Conservation (phyloP, 2,113 vertebrate genomes). For the Baryphthengus martii region DNA sequence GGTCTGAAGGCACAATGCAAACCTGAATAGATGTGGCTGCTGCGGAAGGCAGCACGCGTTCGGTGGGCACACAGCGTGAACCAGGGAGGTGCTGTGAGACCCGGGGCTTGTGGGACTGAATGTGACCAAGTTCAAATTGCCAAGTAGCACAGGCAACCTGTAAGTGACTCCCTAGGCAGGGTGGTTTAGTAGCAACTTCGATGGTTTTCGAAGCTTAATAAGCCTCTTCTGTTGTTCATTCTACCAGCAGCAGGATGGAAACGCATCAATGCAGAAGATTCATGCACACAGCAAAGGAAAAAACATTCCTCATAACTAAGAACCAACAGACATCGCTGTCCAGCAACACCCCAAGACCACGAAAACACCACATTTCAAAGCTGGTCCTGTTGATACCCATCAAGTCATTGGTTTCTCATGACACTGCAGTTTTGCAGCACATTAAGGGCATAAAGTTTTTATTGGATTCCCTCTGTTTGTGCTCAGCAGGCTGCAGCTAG, state of each 20-base stretch:
- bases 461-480: neutral
- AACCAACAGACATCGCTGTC: neutral
- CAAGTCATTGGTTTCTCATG: neutral
- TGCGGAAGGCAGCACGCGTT: neutral
- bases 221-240: neutral
- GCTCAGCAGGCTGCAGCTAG: neutral
- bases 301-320: neutral
- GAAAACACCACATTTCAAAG: neutral
- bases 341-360: neutral
- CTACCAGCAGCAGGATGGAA: neutral
- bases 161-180: neutral
- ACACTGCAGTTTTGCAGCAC: slow-evolving; percentile 18
- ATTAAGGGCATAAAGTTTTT: neutral
- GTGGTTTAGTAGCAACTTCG: neutral
- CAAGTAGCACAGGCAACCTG: neutral
- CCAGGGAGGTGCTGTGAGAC: neutral
- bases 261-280: neutral
- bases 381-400: neutral
- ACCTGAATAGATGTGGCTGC: neutral
- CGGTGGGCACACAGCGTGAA: neutral
- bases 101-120: neutral
- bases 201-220: neutral
- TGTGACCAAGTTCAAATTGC: neutral
- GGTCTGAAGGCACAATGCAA: neutral
- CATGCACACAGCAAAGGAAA: neutral